Base-by-base conservation (phyloP, 2,888 invertebrate species). In the Cantharis rustica region DNA sequence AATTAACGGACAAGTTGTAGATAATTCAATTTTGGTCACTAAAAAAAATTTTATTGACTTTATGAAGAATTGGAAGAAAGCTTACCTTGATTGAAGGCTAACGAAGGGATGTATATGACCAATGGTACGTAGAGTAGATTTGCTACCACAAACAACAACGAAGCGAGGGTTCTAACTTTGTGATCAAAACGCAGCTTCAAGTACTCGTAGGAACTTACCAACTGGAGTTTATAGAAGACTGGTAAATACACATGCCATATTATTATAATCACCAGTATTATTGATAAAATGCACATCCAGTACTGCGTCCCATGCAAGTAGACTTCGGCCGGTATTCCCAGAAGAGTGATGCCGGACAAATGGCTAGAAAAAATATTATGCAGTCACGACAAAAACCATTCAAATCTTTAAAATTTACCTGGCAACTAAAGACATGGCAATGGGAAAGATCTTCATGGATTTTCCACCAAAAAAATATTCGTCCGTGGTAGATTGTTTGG, bases 391-490 rank as follows among this genome's bases (percentile, higher is more conserved):
- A 10, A 9, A 13, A 10, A 9, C 3, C 1, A 11, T 4, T 10
- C 4, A 27, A 5, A 26, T 10, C 27, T 3, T 27, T 27, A 10
- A 31, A 17, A 23, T 17, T 26, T 64, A 93, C 93, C 93, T 93
- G 1, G 94, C 92, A 81, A 93, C 90, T 3, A 95, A 88, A 16
- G 93, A 94, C 86, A 94, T 89, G 0, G 93, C 91, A 73, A 94
- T 91, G 0, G 94, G 93, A 81, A 94, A 90, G 23, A 91, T 90
- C 1, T 91, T 91, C 93, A 94, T 93, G 82, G 91, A 90, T 85
- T 93, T 92, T 11, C 92, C 92, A n/a, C 93, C 94, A 85, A 93
- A 90, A 62, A 94, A 86, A 84, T 94, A 93, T 72, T 93, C 93
- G 11, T 89, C 87, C 1, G 93, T 91, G 0, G 91, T 91, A 78